phyloP scores from a whole-genome alignment of 92 coral and sea anemone genomes.

The Pocillopora meandrina region DNA sequence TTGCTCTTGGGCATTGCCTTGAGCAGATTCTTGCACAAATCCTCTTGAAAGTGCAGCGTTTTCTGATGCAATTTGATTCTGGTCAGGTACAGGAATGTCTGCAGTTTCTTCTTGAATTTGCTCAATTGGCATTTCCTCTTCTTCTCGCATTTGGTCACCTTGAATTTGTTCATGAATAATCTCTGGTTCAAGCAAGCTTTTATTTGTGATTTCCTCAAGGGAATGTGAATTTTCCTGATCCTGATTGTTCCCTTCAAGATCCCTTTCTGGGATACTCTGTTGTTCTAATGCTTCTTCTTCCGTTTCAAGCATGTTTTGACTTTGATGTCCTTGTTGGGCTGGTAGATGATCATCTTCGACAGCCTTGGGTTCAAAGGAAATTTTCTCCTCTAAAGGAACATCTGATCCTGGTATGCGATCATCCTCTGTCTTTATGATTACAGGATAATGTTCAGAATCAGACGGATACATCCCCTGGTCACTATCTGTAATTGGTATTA shows the following conservation, averaged over 20 bases:
- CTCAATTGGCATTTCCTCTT: background rate
- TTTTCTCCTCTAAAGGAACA: constrained; percentile 16
- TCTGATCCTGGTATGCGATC: background rate
- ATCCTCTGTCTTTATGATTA: constrained; percentile 27
- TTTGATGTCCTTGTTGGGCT: constrained; percentile 1
- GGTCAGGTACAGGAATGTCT: constrained; percentile 6
- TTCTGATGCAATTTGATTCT: constrained; percentile 10
- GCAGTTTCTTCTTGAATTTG: constrained; percentile 3
- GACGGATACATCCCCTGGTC: background rate
- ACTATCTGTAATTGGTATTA: constrained; percentile 4
- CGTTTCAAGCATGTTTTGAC: background rate
- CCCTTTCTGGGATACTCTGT: background rate
- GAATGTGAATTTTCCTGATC: background rate
- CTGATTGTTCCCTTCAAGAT: background rate
- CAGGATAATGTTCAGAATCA: constrained; percentile 27
- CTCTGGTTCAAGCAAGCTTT: background rate
- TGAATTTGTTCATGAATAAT: constrained; percentile 25
- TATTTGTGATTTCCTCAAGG: constrained; percentile 7
- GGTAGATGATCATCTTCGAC: background rate
- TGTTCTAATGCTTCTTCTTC: background rate
- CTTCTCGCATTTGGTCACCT: constrained; percentile 6
- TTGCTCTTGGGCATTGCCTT: constrained; percentile 8
- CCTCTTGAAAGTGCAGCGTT: constrained; percentile 28
- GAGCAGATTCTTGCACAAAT: constrained; percentile 19
- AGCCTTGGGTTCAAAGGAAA: background rate